phyloP scores from a whole-genome alignment of 1,140 invertebrate genomes.

The Brachionus angularis region DNA sequence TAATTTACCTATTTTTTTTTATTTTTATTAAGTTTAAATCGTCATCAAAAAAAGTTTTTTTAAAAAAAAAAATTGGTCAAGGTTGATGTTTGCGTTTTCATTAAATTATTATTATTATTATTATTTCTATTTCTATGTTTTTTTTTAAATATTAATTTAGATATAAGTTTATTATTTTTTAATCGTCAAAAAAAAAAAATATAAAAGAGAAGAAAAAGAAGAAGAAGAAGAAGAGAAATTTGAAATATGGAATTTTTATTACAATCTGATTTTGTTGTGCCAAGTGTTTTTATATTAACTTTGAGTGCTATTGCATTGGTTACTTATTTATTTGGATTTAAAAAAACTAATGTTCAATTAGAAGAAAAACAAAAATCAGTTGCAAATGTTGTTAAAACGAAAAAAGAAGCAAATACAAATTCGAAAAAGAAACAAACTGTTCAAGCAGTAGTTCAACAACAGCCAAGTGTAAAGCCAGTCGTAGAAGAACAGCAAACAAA shows the following conservation, averaged over 20 bases:
- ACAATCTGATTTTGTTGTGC: constrained; percentile 23
- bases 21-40: neutral
- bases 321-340: constrained; percentile 2
- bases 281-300: neutral
- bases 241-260: neutral
- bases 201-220: constrained; percentile 4
- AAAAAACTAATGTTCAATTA: neutral
- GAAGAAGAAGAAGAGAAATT: neutral
- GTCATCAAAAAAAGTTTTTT: constrained; percentile 36
- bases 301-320: neutral
- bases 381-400: neutral
- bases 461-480: too few relatives aligned
- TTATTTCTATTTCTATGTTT: too few relatives aligned
- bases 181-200: constrained; percentile 6
- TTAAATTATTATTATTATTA: too few relatives aligned
- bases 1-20: too few relatives aligned
- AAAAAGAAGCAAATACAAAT: constrained; percentile 18
- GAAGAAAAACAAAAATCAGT: neutral
- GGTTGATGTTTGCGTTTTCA: constrained; percentile 18
- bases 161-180: too few relatives aligned
- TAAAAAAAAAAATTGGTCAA: neutral
- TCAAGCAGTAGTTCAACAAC: too few relatives aligned
- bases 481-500: neutral
- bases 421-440: too few relatives aligned
- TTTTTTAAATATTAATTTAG: too few relatives aligned